Evolutionary conservation across 1,140 invertebrate genomes (phyloP), one percentile per base, ranked within the genome.

Genomic region (Drosophila carrolli): DNA sequence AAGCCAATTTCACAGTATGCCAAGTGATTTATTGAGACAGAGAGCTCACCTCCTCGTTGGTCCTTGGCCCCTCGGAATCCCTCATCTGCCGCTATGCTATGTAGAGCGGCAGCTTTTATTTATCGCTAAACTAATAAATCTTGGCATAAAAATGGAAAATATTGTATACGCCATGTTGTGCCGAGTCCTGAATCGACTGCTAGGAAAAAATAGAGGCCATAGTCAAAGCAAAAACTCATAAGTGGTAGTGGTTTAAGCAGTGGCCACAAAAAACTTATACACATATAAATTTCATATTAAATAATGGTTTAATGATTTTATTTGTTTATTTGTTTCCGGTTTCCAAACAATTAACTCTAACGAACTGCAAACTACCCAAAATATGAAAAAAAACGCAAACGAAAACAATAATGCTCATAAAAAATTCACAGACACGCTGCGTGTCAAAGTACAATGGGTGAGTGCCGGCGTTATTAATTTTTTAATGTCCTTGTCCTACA

Each of bases 381-480:
- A 81, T 60, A 57, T 59, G 65, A 57, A 65, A 41, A 38, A 51
- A 43, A 16, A 41, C 43, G 14, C 14, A 35, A 62, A 67, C 60
- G 43, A 51, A 50, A 79, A 78, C 40, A 73, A 84, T 59, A 63
- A 75, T 56, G 60, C 75, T 53, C 29, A 63, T 63, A 50, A 71
- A 86, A 75, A 76, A 60, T 62, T 32, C 54, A 56, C 57, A 91
- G 91, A 90, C 62, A 81, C 75, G 58, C 71, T 91, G 67, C 83
- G 91, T 68, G 86, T 91, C 50, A 91, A 89, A 78, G 90, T 91
- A 67, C 90, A 91, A 48, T 91, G 91, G 91, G 91, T 91, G 58
- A 91, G 91, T 91, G 61, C 16, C 40, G n/a, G 37, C 8, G 41
- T 32, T 70, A 82, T 82, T 82, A 78, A 70, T 81, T 75, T 80